Base-by-base conservation (phyloP, 2,797 vertebrate genomes). In the Centropyge bicolor region DNA sequence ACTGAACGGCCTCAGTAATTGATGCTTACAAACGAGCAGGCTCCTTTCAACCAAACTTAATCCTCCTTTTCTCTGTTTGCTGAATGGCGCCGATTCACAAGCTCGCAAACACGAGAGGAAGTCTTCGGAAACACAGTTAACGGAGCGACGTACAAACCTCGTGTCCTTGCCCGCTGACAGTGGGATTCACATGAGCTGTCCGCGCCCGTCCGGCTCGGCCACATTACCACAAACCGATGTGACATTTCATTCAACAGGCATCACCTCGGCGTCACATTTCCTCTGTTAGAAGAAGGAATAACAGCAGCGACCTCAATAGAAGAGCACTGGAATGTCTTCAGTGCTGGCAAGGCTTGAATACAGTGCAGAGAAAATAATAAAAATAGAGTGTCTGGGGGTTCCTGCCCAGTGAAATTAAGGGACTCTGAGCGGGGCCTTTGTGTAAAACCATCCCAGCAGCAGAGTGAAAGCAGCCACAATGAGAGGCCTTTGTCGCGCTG, bases 31-130 rank as follows among this genome's bases (percentile, higher is more conserved):
- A 92, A 88, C 43, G 64, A 74, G 77, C 46, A 65, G 51, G 73
- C 82, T 82, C 77, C 84, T 86, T 91, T 89, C 86, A 92, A 76
- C 76, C 83, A 81, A 86, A 89, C 80, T 31, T 91, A 92, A 93
- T 93, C 91, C 83, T 49, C 46, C 46, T 72, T 86, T 88, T 87
- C 72, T 80, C 54, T 40, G 3, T 72, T 67, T 86, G 88, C 76
- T 83, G 67, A 88, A 88, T 83, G 72, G 72, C 68, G 86, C 48
- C 63, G 55, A 84, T 83, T 92, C 69, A 56, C 49, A 56, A 79
- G 62, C 82, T 70, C 78, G 62, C 84, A 90, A 77, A 92, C 70
- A 82, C 70, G 48, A 20, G 46, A 52, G 45, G 24, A 64, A 55
- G 76, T 85, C 72, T 86, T 84, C 46, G 70, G 56, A 90, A 82